Conservation (phyloP, 2,797 vertebrate genomes). For the Rallus crepitans region DNA sequence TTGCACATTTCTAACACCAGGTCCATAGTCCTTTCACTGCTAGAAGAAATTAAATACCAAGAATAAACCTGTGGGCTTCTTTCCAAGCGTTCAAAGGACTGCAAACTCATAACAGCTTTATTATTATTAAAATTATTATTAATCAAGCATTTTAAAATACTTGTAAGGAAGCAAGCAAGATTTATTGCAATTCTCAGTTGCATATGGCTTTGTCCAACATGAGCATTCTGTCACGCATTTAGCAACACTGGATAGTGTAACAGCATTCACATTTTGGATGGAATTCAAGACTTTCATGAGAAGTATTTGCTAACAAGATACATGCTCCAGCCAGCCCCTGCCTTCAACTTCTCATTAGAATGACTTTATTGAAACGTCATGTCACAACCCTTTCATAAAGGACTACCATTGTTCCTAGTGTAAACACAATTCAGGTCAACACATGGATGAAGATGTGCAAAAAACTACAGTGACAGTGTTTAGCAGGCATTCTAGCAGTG, state of each 20-base stretch:
- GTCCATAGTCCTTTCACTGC: slow-evolving; percentile 98
- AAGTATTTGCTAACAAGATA: not conserved
- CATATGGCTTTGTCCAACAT: not conserved
- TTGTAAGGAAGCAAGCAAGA: not conserved
- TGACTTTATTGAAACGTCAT: not conserved
- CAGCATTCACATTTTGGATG: not conserved
- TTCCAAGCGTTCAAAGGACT: not conserved
- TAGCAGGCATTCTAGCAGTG: not conserved
- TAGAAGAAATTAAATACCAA: slow-evolving; percentile 56
- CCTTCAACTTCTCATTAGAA: not conserved
- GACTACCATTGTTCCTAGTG: rapidly evolving
- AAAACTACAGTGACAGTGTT: not conserved
- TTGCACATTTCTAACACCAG: slow-evolving; percentile 97
- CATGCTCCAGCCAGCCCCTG: not conserved
- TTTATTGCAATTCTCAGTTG: not conserved
- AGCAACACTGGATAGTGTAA: not conserved
- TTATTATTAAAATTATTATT: not conserved
- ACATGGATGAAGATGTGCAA: not conserved
- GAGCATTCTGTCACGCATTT: not conserved
- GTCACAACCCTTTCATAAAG: not conserved
- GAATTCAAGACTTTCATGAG: not conserved
- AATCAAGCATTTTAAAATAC: not conserved
- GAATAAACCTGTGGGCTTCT: slow-evolving; percentile 49
- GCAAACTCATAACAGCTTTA: not conserved
- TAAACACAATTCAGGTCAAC: not conserved